phyloP scores from a whole-genome alignment of 64 coral and sea anemone species.

The Montipora cactus region DNA sequence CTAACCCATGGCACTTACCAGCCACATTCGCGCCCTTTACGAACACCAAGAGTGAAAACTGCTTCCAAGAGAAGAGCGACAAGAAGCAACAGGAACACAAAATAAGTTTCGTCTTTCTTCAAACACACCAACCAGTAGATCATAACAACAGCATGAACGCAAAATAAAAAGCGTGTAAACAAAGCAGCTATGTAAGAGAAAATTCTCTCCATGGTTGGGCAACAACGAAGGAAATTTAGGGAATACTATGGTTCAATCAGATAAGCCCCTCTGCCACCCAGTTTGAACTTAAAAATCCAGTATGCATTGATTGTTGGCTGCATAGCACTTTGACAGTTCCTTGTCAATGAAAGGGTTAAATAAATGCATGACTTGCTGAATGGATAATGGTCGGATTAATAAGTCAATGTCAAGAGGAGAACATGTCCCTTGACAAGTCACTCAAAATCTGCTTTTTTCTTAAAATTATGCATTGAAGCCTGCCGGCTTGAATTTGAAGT shows the following conservation, averaged over 20 bases:
- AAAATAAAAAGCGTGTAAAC: conserved; percentile 87
- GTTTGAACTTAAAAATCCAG: not conserved
- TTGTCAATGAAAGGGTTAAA: conserved; percentile 15
- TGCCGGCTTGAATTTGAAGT: not conserved
- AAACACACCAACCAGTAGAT: conserved; percentile 89
- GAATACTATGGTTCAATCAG: not conserved
- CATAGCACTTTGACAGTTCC: conserved; percentile 15
- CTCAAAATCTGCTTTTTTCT: not conserved
- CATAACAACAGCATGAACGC: conserved; percentile 81
- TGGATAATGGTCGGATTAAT: conserved; percentile 6
- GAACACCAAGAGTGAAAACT: conserved; percentile 79
- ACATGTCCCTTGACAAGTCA: not conserved
- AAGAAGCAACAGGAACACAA: conserved; percentile 74
- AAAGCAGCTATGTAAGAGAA: conserved; percentile 95
- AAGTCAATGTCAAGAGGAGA: conserved; percentile 29
- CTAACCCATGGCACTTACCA: conserved; percentile 70
- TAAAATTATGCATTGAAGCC: not conserved
- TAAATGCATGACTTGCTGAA: not conserved
- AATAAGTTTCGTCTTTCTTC: conserved; percentile 73
- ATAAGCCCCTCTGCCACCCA: not conserved
- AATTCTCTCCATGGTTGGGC: conserved; percentile 80
- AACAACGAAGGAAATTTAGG: not conserved
- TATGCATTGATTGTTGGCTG: conserved; percentile 14
- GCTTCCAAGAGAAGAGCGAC: conserved; percentile 82
- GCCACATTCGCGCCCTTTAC: conserved; percentile 93